Percentiles rank a stretch among this genome's conserved stretches.
Evolutionary conservation across 2,113 vertebrate species (phyloP).

Genomic region (Petromus typicus): DNA sequence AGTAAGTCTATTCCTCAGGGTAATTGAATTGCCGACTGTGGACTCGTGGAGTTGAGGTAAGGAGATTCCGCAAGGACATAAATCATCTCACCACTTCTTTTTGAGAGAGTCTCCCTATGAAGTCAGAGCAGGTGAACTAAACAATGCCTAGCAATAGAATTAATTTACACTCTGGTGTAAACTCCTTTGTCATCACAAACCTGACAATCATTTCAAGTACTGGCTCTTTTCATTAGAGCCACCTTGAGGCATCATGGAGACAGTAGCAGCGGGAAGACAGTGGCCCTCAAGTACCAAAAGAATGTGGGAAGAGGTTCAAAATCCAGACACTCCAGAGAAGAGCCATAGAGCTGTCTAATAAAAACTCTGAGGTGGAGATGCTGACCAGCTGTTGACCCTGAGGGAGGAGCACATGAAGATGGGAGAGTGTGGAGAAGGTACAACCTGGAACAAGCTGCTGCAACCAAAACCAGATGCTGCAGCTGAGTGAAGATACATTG

Average conservation of each 20-base stretch:
- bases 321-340: neutral
- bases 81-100: neutral
- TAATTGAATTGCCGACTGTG: neutral
- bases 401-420: neutral
- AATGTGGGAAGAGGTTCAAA: neutral
- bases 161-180: neutral
- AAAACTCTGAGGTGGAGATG: neutral
- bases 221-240: neutral
- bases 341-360: accelerated
- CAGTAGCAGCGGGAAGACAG: neutral
- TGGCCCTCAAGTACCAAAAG: neutral
- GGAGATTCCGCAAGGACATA: neutral
- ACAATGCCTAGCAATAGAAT: neutral
- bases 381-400: neutral
- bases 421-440: neutral
- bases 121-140: neutral
- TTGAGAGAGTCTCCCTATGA: neutral
- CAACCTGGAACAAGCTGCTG: neutral
- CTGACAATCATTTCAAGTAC: neutral
- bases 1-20: neutral
- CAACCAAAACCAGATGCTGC: neutral
- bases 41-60: neutral
- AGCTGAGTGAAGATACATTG: neutral
- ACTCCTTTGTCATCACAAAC: neutral
- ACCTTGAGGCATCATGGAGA: neutral